Percentiles rank a stretch among this genome's conserved stretches.
These are phyloP conservation scores for Tylochromis polylepis DNA, from an alignment of 2,113 vertebrate genomes.

Conservation along the genomic window DNA sequence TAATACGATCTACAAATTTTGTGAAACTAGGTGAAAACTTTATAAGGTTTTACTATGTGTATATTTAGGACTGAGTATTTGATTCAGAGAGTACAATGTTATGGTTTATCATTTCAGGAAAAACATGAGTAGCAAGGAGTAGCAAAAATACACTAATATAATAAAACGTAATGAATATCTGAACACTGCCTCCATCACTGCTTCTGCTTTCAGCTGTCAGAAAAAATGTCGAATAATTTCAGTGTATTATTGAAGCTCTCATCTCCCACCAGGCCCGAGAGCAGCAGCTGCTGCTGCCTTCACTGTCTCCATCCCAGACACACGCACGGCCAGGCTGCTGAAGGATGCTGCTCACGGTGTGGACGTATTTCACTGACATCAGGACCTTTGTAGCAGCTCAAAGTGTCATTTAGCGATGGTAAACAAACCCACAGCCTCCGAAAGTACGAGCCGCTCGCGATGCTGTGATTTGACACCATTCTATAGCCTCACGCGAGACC, in stretches of 20 bases:
- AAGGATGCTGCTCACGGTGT: background rate
- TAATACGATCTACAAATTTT: background rate
- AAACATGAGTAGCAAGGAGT: background rate
- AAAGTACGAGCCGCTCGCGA: background rate
- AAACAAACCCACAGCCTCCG: background rate
- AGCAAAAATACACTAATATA: background rate
- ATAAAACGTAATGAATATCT: background rate
- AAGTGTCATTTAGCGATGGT: background rate
- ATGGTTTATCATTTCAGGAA: background rate
- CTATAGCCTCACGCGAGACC: background rate
- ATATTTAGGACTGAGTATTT: background rate
- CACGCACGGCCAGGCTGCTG: background rate
- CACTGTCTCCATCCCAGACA: background rate
- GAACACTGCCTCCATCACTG: background rate
- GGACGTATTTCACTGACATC: background rate
- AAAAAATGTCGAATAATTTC: background rate
- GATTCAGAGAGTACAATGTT: background rate
- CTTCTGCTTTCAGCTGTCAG: background rate
- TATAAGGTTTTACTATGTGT: background rate
- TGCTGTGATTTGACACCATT: background rate
- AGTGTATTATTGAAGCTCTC: background rate
- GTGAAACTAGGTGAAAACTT: background rate
- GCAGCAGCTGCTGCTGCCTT: background rate
- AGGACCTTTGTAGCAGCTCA: background rate
- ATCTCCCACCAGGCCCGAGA: background rate